Evolutionary conservation across 2,888 invertebrate species (phyloP).

Genomic region (Melinaea menophilus): DNA sequence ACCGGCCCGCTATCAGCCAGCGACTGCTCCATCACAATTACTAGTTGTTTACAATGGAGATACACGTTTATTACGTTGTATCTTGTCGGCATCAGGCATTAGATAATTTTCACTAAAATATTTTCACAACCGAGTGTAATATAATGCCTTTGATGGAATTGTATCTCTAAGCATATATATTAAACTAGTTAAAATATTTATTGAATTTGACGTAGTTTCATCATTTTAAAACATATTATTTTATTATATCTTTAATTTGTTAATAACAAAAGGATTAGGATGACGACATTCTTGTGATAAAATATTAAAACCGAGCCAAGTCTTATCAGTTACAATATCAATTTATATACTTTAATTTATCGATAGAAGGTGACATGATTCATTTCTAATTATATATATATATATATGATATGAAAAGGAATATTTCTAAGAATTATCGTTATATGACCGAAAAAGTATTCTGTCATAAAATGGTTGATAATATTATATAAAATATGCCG

Average conservation of each 20-base stretch:
- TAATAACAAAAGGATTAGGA: slow-evolving; percentile 12
- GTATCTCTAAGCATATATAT: slow-evolving; percentile 8
- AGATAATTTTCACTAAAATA: slow-evolving; percentile 42
- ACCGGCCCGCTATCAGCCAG: slow-evolving; percentile 56
- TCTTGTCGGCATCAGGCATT: slow-evolving; percentile 55
- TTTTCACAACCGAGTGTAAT: slow-evolving; percentile 12
- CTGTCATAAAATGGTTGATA: background rate
- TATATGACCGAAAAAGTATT: background rate
- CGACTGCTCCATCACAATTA: slow-evolving; percentile 51
- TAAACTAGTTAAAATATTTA: background rate
- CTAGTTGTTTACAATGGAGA: slow-evolving; percentile 65
- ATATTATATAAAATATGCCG: slow-evolving; percentile 9
- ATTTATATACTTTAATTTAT: background rate
- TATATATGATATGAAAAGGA: background rate
- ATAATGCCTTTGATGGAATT: slow-evolving; percentile 15
- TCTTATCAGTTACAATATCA: slow-evolving; percentile 13
- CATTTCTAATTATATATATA: too few species aligned
- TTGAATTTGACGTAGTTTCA: too few species aligned
- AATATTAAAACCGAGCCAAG: background rate
- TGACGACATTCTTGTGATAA: slow-evolving; percentile 2
- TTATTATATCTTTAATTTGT: background rate
- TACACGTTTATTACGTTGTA: slow-evolving; percentile 72
- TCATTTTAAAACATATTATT: too few species aligned
- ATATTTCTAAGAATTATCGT: background rate
- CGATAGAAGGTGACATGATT: too few species aligned